phyloP scores from a whole-genome alignment of 2,797 vertebrate genomes.

The Tapirus indicus region DNA sequence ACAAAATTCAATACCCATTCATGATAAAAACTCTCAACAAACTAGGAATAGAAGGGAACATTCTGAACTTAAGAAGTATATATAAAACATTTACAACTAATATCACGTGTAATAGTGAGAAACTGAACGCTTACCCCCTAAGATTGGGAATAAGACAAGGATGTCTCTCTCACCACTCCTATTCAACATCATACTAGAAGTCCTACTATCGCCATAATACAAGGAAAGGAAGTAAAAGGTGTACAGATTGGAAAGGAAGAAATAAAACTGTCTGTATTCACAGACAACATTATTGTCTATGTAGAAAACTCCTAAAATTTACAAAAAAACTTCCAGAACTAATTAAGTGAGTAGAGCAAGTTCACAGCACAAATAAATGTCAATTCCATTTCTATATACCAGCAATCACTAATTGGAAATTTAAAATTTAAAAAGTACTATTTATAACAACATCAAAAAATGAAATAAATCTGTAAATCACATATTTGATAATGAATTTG shows the following conservation, averaged over 20 bases:
- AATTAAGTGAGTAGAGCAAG: background rate
- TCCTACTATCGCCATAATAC: background rate
- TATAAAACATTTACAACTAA: no score
- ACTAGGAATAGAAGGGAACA: no score
- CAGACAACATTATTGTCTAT: no score
- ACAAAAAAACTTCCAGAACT: background rate
- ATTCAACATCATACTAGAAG: background rate
- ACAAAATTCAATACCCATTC: no score
- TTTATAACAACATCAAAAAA: background rate
- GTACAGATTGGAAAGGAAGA: background rate
- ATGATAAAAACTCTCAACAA: no score
- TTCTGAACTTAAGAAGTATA: no score
- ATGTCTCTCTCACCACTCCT: background rate
- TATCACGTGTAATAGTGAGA: no score
- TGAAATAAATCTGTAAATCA: background rate
- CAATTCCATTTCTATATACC: no score
- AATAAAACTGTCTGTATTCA: background rate
- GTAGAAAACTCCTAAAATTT: background rate
- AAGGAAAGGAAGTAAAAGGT: background rate
- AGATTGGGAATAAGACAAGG: background rate
- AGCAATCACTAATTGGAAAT: background rate
- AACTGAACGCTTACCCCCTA: no score
- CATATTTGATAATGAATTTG: background rate
- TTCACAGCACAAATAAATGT: background rate
- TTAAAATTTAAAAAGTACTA: background rate